Conservation (phyloP, 2,113 vertebrate genomes). For the Lontra canadensis region DNA sequence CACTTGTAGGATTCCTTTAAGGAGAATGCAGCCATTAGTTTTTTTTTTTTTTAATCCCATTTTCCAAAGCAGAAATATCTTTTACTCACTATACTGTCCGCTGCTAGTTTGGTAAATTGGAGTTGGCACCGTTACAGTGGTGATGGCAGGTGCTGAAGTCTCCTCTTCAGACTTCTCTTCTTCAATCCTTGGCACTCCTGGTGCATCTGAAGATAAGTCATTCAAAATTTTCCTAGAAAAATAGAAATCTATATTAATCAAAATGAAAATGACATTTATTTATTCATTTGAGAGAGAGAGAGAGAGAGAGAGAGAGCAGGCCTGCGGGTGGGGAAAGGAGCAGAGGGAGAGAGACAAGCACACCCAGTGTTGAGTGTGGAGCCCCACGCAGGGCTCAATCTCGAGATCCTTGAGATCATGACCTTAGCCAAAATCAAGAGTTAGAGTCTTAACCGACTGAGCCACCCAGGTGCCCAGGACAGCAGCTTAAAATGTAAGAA, state of each 20-base stretch:
- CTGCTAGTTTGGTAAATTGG: slow-evolving; percentile 99
- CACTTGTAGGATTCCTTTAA: slow-evolving; percentile 25
- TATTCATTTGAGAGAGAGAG: neutral
- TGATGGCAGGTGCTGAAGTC: slow-evolving; percentile 93
- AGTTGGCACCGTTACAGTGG: slow-evolving; percentile 98
- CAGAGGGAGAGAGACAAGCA: neutral
- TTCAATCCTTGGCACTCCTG: slow-evolving; percentile 96
- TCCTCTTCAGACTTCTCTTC: slow-evolving; percentile 99
- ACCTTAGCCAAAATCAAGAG: neutral
- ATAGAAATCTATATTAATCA: slow-evolving; percentile 77
- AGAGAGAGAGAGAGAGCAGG: neutral
- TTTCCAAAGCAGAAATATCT: slow-evolving; percentile 77
- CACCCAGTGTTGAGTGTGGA: neutral
- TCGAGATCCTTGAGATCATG: neutral
- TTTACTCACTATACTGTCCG: slow-evolving; percentile 97
- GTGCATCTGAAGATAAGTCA: slow-evolving; percentile 97
- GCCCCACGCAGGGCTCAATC: neutral
- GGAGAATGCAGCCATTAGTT: neutral
- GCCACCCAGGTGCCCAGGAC: neutral
- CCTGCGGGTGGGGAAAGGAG: neutral
- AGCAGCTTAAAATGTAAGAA: slow-evolving; percentile 44
- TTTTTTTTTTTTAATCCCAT: slow-evolving; percentile 43
- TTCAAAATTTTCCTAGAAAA: slow-evolving; percentile 97
- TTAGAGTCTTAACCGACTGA: neutral
- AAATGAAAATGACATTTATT: slow-evolving; percentile 20